Evolutionary conservation across 1,140 invertebrate species (phyloP).

Genomic region (Drosophila simulans): DNA sequence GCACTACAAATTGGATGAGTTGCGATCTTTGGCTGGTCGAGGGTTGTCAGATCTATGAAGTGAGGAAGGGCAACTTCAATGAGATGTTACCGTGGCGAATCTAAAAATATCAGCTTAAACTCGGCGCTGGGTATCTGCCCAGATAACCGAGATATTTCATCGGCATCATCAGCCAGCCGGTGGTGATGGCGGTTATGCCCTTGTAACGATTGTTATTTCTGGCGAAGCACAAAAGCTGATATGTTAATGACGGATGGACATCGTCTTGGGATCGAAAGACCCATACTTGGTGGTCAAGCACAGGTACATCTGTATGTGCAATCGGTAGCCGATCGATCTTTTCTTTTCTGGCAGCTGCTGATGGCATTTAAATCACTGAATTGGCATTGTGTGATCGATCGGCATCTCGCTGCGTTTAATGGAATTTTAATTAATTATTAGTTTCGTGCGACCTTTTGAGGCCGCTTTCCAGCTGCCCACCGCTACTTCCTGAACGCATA

Average conservation of each 20-base stretch:
- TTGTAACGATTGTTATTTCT: slow-evolving; percentile 71
- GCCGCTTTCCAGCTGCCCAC: slow-evolving; percentile 15
- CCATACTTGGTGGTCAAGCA: slow-evolving; percentile 19
- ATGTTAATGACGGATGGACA: slow-evolving; percentile 73
- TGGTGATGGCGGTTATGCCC: slow-evolving; percentile 48
- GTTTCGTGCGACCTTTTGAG: slow-evolving; percentile 57
- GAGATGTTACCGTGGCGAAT: slow-evolving; percentile 64
- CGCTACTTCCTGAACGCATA: background rate
- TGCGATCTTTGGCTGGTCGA: slow-evolving; percentile 17
- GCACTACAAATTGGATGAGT: slow-evolving; percentile 51
- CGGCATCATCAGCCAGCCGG: slow-evolving; percentile 14
- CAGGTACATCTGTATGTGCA: slow-evolving; percentile 8
- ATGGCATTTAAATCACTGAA: slow-evolving; percentile 72
- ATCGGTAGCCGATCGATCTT: slow-evolving; percentile 64
- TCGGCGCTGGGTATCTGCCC: slow-evolving; percentile 23
- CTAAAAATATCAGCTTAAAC: slow-evolving; percentile 45
- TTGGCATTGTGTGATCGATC: slow-evolving; percentile 51
- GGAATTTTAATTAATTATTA: slow-evolving; percentile 78
- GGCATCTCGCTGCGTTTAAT: slow-evolving; percentile 53
- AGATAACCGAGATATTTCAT: slow-evolving; percentile 57
- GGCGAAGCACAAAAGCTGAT: slow-evolving; percentile 43
- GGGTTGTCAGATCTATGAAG: slow-evolving; percentile 45
- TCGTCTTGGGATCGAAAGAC: slow-evolving; percentile 19
- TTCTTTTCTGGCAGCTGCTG: slow-evolving; percentile 52
- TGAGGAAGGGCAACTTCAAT: slow-evolving; percentile 39